A percentile compares a stretch with the other conserved stretches of the same genome.
phyloP scores from a whole-genome alignment of 2,888 invertebrate genomes.

The Orchestes rusci region DNA sequence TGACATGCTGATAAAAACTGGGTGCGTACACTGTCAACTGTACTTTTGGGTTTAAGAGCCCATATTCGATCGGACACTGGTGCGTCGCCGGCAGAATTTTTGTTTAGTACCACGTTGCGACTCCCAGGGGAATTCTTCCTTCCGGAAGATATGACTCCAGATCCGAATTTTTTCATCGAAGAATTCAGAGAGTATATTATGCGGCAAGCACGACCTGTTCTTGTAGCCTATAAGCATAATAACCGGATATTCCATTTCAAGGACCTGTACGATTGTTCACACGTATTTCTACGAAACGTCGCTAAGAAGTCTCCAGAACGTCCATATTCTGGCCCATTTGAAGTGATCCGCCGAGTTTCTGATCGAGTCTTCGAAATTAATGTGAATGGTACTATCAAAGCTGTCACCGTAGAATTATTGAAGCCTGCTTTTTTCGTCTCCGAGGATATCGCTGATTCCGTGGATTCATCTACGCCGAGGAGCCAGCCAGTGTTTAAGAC shows the following conservation, averaged over 20 bases:
- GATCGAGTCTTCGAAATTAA: constrained; percentile 10
- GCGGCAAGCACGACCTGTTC: constrained; percentile 8
- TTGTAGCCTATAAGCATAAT: constrained; percentile 6
- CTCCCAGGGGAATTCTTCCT: constrained; percentile 11
- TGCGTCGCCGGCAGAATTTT: constrained; percentile 11
- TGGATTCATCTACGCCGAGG: background rate
- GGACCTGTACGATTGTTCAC: constrained; percentile 8
- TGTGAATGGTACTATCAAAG: constrained; percentile 2
- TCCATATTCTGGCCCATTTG: constrained; percentile 6
- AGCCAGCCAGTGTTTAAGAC: constrained; percentile 2
- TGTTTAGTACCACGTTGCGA: constrained; percentile 8
- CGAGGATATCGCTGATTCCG: constrained; percentile 3
- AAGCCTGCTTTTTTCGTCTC: constrained; percentile 8
- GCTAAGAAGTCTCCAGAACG: background rate
- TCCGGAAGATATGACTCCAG: constrained; percentile 8
- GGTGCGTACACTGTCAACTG: constrained; percentile 4
- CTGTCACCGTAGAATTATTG: constrained; percentile 2
- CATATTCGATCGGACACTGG: constrained; percentile 9
- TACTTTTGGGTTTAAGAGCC: constrained; percentile 8
- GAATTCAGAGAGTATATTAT: constrained; percentile 9
- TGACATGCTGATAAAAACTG: constrained; percentile 8
- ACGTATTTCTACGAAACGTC: constrained; percentile 1
- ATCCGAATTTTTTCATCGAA: constrained; percentile 10
- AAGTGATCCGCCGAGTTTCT: constrained; percentile 6
- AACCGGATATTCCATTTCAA: constrained; percentile 10